phyloP scores from a whole-genome alignment of 2,113 vertebrate genomes.

The Prionailurus bengalensis region DNA sequence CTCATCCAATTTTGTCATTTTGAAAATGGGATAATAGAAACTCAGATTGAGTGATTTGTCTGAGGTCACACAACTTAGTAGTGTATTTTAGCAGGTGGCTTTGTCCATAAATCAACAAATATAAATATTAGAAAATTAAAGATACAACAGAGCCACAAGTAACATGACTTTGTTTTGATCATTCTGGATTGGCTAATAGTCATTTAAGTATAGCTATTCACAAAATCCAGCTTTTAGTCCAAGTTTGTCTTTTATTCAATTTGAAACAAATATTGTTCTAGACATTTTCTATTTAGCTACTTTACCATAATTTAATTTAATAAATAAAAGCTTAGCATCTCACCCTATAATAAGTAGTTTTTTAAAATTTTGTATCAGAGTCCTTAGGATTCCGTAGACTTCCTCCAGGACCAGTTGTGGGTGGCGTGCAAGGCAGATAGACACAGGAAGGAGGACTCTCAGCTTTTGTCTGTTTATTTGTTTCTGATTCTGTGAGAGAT shows the following conservation, averaged over 20 bases:
- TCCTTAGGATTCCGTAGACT: neutral
- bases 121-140: conserved; percentile 26
- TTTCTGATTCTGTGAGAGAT: neutral
- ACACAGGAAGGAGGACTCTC: neutral
- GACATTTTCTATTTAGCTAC: neutral
- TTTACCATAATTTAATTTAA: neutral
- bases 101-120: neutral
- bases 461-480: neutral
- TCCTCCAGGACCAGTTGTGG: neutral
- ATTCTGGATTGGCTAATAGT: neutral
- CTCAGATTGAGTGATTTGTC: neutral
- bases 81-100: neutral
- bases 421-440: neutral
- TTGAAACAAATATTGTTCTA: neutral
- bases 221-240: neutral
- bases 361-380: neutral
- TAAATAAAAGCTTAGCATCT: neutral
- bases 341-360: neutral
- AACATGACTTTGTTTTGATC: conserved; percentile 32
- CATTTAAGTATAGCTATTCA: neutral
- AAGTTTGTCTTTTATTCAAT: neutral
- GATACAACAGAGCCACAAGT: neutral
- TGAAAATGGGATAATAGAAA: neutral
- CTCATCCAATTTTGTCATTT: neutral
- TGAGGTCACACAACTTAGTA: neutral